Percentiles rank a stretch among this genome's conserved stretches.
These are phyloP conservation scores for Mycteria americana DNA, from an alignment of 2,797 vertebrate genomes.

Conservation along the genomic window DNA sequence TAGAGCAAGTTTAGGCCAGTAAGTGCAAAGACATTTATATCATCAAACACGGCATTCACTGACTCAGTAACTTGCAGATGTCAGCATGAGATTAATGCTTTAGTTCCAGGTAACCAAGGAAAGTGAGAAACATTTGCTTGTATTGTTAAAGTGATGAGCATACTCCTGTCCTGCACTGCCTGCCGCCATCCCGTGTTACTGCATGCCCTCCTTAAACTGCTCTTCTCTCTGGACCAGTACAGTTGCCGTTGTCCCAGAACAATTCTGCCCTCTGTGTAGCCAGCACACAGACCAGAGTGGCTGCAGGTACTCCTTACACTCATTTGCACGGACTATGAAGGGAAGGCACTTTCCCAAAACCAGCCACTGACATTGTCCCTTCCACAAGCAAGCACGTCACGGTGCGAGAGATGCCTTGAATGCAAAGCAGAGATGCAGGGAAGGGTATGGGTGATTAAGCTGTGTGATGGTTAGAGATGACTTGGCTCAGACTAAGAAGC, in stretches of 20 bases:
- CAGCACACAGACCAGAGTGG: not conserved
- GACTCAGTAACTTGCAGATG: not conserved
- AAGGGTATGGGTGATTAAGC: not conserved
- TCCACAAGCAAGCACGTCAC: not conserved
- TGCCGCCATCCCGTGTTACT: not conserved
- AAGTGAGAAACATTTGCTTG: not conserved
- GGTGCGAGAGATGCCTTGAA: not conserved
- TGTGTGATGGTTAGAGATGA: not conserved
- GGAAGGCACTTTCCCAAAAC: not conserved
- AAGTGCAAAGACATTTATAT: not conserved
- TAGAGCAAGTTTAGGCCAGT: constrained; percentile 45
- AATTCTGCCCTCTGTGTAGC: not conserved
- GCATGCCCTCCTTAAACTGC: not conserved
- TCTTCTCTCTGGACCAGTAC: not conserved
- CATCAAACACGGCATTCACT: not conserved
- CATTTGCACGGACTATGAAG: not conserved
- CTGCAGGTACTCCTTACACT: not conserved
- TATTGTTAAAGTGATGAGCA: not conserved
- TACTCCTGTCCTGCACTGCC: not conserved
- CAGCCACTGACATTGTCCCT: not conserved
- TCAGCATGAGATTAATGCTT: not conserved
- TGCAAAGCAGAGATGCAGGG: not conserved
- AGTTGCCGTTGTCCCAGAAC: not conserved
- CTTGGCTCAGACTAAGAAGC: not conserved
- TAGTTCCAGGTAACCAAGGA: constrained; percentile 8